phyloP scores from a whole-genome alignment of 2,888 invertebrate genomes.

The Lasioglossum figueresi region DNA sequence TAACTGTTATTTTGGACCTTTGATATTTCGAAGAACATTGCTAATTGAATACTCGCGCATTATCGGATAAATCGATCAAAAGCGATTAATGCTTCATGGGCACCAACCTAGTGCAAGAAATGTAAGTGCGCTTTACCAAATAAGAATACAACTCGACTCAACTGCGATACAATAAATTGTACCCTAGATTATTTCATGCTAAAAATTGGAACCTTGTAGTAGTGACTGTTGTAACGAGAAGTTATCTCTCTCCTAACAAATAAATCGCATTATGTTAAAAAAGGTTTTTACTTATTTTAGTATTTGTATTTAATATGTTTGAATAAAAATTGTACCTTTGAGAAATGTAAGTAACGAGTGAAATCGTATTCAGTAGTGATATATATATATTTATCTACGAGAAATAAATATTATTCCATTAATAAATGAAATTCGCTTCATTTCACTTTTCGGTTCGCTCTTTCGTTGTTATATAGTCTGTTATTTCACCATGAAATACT shows the following conservation, averaged over 20 bases:
- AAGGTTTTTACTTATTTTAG: background rate
- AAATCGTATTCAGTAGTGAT: slow-evolving; percentile 17
- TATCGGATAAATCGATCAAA: background rate
- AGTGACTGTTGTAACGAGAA: slow-evolving; percentile 6
- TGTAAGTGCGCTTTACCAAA: background rate
- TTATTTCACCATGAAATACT: slow-evolving; percentile 36
- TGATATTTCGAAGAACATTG: background rate
- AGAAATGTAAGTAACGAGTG: slow-evolving; percentile 65
- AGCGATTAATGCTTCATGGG: background rate
- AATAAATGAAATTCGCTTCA: slow-evolving; percentile 57
- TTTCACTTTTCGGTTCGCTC: slow-evolving; percentile 37
- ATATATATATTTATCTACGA: slow-evolving; percentile 15
- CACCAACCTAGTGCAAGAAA: background rate
- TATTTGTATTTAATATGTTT: background rate
- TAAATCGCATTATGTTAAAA: slow-evolving; percentile 3
- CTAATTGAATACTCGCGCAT: background rate
- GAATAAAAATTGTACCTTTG: slow-evolving; percentile 2
- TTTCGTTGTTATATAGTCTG: slow-evolving; percentile 39
- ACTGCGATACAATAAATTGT: background rate
- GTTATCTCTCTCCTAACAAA: background rate
- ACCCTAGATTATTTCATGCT: slow-evolving; percentile 24
- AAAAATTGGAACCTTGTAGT: slow-evolving; percentile 18
- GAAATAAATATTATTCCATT: slow-evolving; percentile 51
- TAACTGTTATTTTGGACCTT: background rate
- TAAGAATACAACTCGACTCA: background rate